phyloP scores from a whole-genome alignment of 2,797 vertebrate species.

The Pangasius sanitwongsei region DNA sequence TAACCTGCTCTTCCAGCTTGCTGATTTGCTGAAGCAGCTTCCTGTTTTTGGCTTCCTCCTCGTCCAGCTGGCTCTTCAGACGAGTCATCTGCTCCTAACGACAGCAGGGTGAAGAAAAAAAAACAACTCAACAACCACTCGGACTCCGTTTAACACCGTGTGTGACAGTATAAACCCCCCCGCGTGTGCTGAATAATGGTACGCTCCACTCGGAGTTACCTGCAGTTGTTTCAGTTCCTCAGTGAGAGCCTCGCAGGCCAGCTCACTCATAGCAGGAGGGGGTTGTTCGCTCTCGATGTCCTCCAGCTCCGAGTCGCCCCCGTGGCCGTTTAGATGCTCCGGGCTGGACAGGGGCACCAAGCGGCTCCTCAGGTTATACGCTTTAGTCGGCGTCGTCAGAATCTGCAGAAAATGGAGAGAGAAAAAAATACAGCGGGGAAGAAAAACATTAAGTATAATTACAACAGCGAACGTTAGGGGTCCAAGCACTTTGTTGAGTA shows the following conservation, averaged over 20 bases:
- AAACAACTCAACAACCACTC: no score
- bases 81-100: conserved; percentile 81
- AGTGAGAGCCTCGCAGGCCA: conserved; percentile 84
- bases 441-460: neutral
- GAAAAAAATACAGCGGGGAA: neutral
- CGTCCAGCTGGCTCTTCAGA: conserved; percentile 82
- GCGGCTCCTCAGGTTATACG: conserved; percentile 82
- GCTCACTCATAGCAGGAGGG: conserved; percentile 85
- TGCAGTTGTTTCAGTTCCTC: conserved; percentile 87
- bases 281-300: conserved; percentile 82
- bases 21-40: conserved; percentile 85
- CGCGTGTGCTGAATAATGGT: no score
- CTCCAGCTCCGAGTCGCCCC: conserved; percentile 56
- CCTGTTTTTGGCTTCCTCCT: conserved; percentile 85
- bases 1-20: conserved; percentile 86
- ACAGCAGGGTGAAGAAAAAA: no score
- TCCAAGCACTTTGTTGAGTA: neutral
- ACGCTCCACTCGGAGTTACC: conserved; percentile 63
- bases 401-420: conserved; percentile 69
- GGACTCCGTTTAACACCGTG: neutral
- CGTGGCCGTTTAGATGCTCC: conserved; percentile 71
- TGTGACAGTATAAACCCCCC: neutral
- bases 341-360: conserved; percentile 80
- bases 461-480: no score
- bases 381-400: conserved; percentile 90